Evolutionary conservation across 2,113 vertebrate species (phyloP), one percentile per base, ranked within the genome.

Genomic region (Clarias gariepinus): DNA sequence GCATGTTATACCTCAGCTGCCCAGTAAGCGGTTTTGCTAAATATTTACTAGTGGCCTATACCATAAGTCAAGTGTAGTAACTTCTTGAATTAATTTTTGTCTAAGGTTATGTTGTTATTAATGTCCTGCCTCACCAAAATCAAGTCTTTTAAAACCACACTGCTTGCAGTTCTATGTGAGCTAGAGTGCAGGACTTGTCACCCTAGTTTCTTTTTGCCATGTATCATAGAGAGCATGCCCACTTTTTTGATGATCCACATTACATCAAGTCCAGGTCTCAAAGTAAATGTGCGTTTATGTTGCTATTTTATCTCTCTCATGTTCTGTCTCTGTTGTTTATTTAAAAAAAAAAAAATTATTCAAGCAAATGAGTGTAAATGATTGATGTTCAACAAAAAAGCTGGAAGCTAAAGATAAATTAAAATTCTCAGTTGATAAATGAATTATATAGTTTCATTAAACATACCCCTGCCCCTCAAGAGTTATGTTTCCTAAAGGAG

Each of bases 401-500:
- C 85, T 86, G 57, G 76, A 82, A 81, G 85, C 55, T 74, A 74
- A 73, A 63, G 47, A 82, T 81, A 81, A 86, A 86, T 81, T 82
- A n/a, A 81, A 61, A 74, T 82, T 52, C 52, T 19, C 1, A 18
- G 55, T 47, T 86, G 66, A 86, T 74, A 74, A 86, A 74, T 81
- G 82, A 74, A 63, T 76, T 76, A 77, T 16, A 63, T 74, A 61
- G 55, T 85, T 77, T 85, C 83, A 52, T 85, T 85, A 76, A 85
- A 47, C 57, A 63, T 85, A 76, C 36, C n/a, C 83, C 36, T 76
- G 18, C 68, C 36, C 79, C 66, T 86, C 66, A 57, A 58, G 85
- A 86, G 85, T 13, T 80, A 47, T 71, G 66, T 41, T 57, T 81
- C 53, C 69, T 82, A 63, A 64, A 76, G 68, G 57, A 76, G 80